phyloP scores from a whole-genome alignment of 2,888 invertebrate species.

The Pollenia angustigena region DNA sequence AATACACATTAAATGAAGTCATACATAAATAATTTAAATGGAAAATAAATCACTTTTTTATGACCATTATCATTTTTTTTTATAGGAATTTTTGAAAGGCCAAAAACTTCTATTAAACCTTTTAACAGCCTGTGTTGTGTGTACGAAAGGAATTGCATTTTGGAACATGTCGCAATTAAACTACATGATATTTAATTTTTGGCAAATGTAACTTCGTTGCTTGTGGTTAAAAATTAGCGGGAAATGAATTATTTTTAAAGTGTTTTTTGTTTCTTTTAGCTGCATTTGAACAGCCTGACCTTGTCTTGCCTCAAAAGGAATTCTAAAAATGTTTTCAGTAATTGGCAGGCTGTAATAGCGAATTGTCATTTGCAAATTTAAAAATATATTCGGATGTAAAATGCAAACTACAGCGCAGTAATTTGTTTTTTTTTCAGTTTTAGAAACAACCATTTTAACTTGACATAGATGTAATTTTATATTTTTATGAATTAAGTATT shows the following conservation, averaged over 20 bases:
- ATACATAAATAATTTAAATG: slow-evolving; percentile 1
- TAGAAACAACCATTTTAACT: no score
- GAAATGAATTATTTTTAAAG: not conserved
- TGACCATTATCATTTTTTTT: not conserved
- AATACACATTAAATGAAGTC: slow-evolving; percentile 17
- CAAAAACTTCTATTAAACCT: not conserved
- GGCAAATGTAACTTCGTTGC: not conserved
- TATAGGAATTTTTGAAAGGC: not conserved
- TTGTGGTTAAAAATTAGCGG: slow-evolving; percentile 17
- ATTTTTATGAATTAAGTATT: not conserved
- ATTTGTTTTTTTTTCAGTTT: not conserved
- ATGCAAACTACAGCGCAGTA: not conserved
- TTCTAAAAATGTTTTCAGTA: not conserved
- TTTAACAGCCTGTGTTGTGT: not conserved
- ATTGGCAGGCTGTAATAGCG: slow-evolving; percentile 7
- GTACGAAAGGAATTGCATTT: slow-evolving; percentile 3
- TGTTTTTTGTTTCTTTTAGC: not conserved
- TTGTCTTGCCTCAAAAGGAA: not conserved
- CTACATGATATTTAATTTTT: not conserved
- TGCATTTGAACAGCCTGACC: not conserved
- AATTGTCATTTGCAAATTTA: not conserved
- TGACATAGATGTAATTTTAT: no score
- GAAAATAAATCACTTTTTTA: slow-evolving; percentile 15
- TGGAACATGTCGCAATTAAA: not conserved
- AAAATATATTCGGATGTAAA: not conserved